Evolutionary conservation across 2,888 invertebrate species (phyloP).

Genomic region (Drosophila gaucha): DNA sequence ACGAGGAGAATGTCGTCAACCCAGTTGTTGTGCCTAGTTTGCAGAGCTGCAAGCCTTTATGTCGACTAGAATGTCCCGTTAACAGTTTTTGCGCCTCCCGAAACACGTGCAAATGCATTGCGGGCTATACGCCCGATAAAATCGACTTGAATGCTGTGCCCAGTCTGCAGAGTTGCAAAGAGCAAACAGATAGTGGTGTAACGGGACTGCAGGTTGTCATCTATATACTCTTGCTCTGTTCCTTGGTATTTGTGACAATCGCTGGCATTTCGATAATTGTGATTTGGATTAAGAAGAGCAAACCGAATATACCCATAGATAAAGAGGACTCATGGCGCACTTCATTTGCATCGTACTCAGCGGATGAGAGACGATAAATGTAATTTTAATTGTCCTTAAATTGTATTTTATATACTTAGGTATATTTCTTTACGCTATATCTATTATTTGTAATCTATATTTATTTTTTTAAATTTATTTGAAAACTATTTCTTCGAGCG

Average conservation of each 20-base stretch:
- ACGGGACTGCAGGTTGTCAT: not conserved
- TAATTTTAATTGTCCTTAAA: no score
- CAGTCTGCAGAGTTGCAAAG: slow-evolving; percentile 10
- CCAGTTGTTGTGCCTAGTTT: not conserved
- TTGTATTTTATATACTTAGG: no score
- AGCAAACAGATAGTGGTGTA: not conserved
- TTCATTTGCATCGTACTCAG: not conserved
- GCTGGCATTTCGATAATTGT: not conserved
- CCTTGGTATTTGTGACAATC: not conserved
- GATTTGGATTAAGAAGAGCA: not conserved
- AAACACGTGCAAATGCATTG: no score
- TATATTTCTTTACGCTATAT: no score
- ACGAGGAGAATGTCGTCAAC: not conserved
- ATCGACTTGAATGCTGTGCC: not conserved
- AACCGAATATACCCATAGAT: not conserved
- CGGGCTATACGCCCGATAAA: no score
- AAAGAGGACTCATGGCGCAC: not conserved
- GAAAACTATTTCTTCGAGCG: no score
- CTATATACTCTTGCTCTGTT: slow-evolving; percentile 6
- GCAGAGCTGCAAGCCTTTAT: slow-evolving; percentile 14
- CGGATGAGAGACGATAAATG: not conserved
- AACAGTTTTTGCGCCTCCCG: no score
- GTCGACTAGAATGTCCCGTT: no score
- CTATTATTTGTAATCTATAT: no score
- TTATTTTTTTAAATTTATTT: no score